Evolutionary conservation across 1,140 invertebrate species (phyloP), one percentile per base, ranked within the genome.

Genomic region (Harpegnathos saltator): DNA sequence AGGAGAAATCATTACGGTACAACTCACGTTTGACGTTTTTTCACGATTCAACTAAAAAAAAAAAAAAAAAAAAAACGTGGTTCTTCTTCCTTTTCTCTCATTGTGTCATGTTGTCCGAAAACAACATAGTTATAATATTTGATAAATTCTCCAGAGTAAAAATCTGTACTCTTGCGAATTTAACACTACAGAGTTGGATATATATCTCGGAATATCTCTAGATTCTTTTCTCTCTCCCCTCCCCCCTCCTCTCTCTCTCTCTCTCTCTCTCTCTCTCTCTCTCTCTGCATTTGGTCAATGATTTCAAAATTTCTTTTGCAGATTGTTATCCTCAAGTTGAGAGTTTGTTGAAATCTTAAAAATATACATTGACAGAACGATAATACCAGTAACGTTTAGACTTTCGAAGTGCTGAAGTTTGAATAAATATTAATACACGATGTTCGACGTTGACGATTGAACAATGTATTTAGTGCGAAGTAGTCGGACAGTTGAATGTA

Each of bases 261-360:
- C n/a, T n/a, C n/a, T n/a, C n/a, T n/a, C n/a, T n/a, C n/a, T n/a
- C n/a, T n/a, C n/a, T n/a, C n/a, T n/a, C n/a, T n/a, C n/a, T n/a
- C n/a, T n/a, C n/a, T n/a, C n/a, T n/a, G n/a, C n/a, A n/a, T n/a
- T n/a, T n/a, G n/a, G n/a, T n/a, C n/a, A n/a, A n/a, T n/a, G n/a
- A n/a, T n/a, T n/a, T n/a, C n/a, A n/a, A n/a, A 12, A 44, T 7
- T 15, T 11, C 38, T 44, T 44, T 54, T 69, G 24, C 50, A 69
- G 44, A 78, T 69, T 24, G n/a, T 69, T 78, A 58, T 78, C n/a
- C 26, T 59, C 44, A 48, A 69, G 56, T 44, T 38, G 38, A 58
- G 68, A 44, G 29, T 44, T 44, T 58, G n/a, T 65, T 52, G 33
- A 1, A 73, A 62, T 63, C 14, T 48, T 50, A 19, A 38, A 73